Base-by-base conservation (phyloP, 2,113 vertebrate species). In the Microtus richardsoni region DNA sequence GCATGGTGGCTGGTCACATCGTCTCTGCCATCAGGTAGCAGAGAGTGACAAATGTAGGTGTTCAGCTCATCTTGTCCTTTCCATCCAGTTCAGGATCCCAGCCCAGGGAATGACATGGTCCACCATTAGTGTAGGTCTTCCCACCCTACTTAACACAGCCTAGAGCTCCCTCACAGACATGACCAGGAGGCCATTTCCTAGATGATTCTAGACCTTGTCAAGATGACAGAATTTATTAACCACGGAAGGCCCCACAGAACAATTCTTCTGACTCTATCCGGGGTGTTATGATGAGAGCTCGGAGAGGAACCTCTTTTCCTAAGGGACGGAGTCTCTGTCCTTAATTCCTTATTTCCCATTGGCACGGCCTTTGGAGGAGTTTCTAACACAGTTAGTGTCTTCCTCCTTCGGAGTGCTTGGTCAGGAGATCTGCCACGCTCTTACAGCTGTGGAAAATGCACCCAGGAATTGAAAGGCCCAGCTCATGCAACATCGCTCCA, bases 401-500 rank as follows among this genome's bases (percentile, higher is more conserved):
- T 13, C 80, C 47, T 96, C 44, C 78, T 39, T 86, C 33, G 1
- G 89, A 98, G 83, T 92, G 97, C 91, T 96, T 95, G 91, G 79
- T 98, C 89, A 89, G 91, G 39, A 95, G 89, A 84, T 96, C 96
- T 96, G 94, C 89, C 39, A 10, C 30, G 79, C 60, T 88, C 47
- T 70, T 87, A 47, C 96, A 88, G 93, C 84, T 71, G 54, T 92
- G 91, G 93, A 95, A 94, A 94, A 75, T 11, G 89, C 44, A 1
- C 97, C 89, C 93, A 60, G 94, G 96, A 79, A 97, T 95, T 97
- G 91, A 91, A 97, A 49, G 3, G 96, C 94, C 97, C 96, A 95
- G 95, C 93, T 94, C 87, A 74, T 14, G 97, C 97, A 95, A 96
- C 94, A 36, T 96, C 97, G 97, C 95, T 97, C 88, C 94, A 94